A percentile compares a stretch with the other conserved stretches of the same genome.
phyloP scores from a whole-genome alignment of 2,888 invertebrate genomes.

The Cataglyphis altisquamis region DNA sequence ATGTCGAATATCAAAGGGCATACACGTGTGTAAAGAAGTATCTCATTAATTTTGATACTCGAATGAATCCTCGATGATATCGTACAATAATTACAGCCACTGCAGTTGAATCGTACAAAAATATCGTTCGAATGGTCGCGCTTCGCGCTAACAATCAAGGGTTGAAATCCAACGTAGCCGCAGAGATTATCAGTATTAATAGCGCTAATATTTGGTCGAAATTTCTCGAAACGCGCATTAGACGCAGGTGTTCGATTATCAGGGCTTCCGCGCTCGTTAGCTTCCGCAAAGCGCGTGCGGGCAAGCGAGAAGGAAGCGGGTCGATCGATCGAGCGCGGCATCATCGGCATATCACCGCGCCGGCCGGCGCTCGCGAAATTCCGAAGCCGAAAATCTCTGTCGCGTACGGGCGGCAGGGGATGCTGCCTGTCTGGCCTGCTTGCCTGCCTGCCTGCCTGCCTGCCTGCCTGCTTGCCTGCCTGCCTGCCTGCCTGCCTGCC shows the following conservation, averaged over 20 bases:
- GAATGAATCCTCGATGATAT: constrained; percentile 2
- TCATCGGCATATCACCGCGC: constrained; percentile 51
- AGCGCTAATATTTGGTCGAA: constrained; percentile 15
- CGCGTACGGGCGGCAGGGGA: constrained; percentile 58
- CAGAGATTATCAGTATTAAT: background rate
- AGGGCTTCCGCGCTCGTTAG: constrained; percentile 23
- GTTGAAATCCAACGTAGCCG: constrained; percentile 14
- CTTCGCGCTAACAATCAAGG: background rate
- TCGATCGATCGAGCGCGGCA: constrained; percentile 51
- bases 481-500: background rate
- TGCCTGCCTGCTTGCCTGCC: background rate
- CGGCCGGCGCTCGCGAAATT: constrained; percentile 60
- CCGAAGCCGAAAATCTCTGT: constrained; percentile 70
- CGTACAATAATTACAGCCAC: background rate
- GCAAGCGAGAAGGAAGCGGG: constrained; percentile 8
- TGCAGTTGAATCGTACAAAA: background rate
- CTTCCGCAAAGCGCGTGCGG: constrained; percentile 22
- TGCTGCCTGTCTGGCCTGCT: constrained; percentile 53
- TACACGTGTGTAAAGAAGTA: constrained; percentile 21
- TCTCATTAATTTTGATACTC: constrained; percentile 20
- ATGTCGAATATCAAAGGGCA: constrained; percentile 24
- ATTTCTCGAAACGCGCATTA: constrained; percentile 23
- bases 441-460: background rate
- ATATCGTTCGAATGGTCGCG: background rate
- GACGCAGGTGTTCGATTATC: constrained; percentile 31